Conservation (phyloP, 2,888 invertebrate species). For the Onchidella celtica region DNA sequence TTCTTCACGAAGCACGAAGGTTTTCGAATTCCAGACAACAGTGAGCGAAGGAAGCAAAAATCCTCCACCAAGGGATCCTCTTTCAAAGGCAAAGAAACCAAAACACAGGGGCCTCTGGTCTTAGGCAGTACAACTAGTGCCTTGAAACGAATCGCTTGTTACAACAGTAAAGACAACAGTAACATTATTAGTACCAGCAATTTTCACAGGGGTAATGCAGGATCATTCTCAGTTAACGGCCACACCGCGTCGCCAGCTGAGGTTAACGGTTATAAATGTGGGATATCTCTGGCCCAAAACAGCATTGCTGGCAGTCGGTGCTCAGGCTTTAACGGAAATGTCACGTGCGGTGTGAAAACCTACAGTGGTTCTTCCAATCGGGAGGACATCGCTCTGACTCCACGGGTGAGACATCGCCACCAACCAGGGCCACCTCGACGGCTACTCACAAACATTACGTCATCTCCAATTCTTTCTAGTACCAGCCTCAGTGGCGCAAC, state of each 20-base stretch:
- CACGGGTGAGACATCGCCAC: conserved; percentile 23
- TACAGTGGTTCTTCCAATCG: neutral
- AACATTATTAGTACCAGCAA: conserved; percentile 48
- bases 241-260: conserved; percentile 10
- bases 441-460: neutral
- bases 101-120: neutral
- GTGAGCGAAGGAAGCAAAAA: conserved; percentile 30
- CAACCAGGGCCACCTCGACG: neutral
- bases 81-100: conserved; percentile 22
- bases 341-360: neutral
- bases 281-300: neutral
- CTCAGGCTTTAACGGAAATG: neutral
- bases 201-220: conserved; percentile 28
- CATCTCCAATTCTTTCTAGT: conserved; percentile 27
- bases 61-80: neutral
- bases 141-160: conserved; percentile 25
- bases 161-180: conserved; percentile 42
- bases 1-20: conserved; percentile 15
- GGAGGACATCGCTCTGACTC: conserved; percentile 6
- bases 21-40: conserved; percentile 38
- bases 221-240: neutral
- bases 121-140: conserved; percentile 30
- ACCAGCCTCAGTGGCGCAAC: neutral
- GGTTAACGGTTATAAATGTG: neutral
- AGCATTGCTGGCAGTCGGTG: neutral